These are phyloP conservation scores for Drosophila subquinaria DNA, from an alignment of 2,888 invertebrate species.

Conservation along the genomic window DNA sequence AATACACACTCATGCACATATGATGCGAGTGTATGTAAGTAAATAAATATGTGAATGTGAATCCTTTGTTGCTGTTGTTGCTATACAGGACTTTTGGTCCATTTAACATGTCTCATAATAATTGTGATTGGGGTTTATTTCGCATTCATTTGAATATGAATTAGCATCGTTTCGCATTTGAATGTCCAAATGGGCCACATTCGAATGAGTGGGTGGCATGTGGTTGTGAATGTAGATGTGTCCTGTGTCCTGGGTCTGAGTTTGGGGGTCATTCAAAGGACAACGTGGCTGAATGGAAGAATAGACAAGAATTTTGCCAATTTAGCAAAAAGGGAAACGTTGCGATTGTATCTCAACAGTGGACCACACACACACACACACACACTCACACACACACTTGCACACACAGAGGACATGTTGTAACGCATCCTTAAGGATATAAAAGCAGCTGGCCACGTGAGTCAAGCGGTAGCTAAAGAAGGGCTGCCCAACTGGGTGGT, in stretches of 20 bases:
- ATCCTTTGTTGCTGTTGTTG: conserved; percentile 40
- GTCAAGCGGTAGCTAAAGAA: conserved; percentile 43
- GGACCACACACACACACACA: conserved; percentile 55
- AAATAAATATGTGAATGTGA: conserved; percentile 12
- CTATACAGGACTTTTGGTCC: conserved; percentile 81
- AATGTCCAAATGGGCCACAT: conserved; percentile 58
- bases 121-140: conserved; percentile 83
- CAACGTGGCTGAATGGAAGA: conserved; percentile 49
- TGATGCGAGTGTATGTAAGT: conserved; percentile 26
- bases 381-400: conserved; percentile 20
- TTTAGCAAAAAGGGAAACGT: conserved; percentile 77
- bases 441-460: conserved; percentile 64
- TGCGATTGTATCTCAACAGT: conserved; percentile 66
- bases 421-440: conserved; percentile 54
- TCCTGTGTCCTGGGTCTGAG: conserved; percentile 9
- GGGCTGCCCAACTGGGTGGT: conserved; percentile 65
- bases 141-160: conserved; percentile 83
- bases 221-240: neutral
- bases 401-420: conserved; percentile 32
- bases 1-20: conserved; percentile 9
- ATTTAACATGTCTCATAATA: conserved; percentile 84
- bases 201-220: conserved; percentile 21
- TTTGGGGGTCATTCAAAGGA: conserved; percentile 51
- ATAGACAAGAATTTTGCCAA: conserved; percentile 78
- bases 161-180: conserved; percentile 79